Evolutionary conservation across 2,888 invertebrate genomes (phyloP).

Genomic region (Atherix ibis): DNA sequence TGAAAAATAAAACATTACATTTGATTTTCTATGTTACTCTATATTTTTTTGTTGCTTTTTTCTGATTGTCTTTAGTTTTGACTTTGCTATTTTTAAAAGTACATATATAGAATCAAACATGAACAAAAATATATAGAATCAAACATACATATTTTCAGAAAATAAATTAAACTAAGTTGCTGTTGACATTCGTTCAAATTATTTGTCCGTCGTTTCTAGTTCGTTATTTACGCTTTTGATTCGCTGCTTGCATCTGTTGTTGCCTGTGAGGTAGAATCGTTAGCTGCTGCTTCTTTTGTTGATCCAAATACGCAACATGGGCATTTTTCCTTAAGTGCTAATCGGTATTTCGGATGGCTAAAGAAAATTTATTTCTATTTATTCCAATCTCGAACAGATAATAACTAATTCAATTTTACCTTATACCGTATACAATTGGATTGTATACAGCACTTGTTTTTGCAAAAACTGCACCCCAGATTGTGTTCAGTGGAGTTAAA

Average conservation of each 20-base stretch:
- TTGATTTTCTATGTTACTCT: too few relatives aligned
- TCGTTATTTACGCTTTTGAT: constrained; percentile 26
- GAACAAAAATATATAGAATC: too few relatives aligned
- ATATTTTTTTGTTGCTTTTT: too few relatives aligned
- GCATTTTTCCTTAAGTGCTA: constrained; percentile 59
- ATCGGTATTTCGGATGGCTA: constrained; percentile 66
- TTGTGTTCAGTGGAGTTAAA: constrained; percentile 64
- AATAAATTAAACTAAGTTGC: too few relatives aligned
- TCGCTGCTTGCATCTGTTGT: constrained; percentile 24
- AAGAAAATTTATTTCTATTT: constrained; percentile 13
- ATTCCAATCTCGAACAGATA: not conserved
- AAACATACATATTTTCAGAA: too few relatives aligned
- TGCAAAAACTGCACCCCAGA: constrained; percentile 82
- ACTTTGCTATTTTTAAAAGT: too few relatives aligned
- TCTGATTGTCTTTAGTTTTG: too few relatives aligned
- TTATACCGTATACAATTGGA: constrained; percentile 81
- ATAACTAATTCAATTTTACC: constrained; percentile 35
- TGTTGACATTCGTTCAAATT: too few relatives aligned
- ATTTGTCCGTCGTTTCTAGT: constrained; percentile 1
- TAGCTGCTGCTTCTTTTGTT: constrained; percentile 26
- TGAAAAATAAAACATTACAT: too few relatives aligned
- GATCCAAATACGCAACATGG: constrained; percentile 38
- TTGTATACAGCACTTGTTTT: constrained; percentile 85
- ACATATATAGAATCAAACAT: too few relatives aligned
- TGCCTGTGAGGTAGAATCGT: constrained; percentile 27